Base-by-base conservation (phyloP, 2,888 invertebrate species). In the Habrosyne pyritoides region DNA sequence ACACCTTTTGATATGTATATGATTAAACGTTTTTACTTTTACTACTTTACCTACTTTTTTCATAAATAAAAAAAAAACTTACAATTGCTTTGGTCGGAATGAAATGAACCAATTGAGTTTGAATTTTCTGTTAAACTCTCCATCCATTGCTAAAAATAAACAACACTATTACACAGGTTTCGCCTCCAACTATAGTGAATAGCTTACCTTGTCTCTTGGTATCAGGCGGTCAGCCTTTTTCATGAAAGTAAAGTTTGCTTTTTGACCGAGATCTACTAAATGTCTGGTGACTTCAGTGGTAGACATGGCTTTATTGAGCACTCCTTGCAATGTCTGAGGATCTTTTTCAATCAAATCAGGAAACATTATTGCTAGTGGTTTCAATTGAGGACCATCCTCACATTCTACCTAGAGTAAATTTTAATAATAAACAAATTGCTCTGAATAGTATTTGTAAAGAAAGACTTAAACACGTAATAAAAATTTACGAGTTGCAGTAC, bases 201-300 rank as follows among this genome's bases (percentile, higher is more conserved):
- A 26, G n/a, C 14, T 26, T 33, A 87, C 90, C 84, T 88, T 89
- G 33, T 87, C 85, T 48, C 70, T 77, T 21, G 89, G 89, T 58
- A 91, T 88, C 24, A 91, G 72, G 4, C 87, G 80, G 57, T 82
- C 79, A 5, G 89, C 79, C 72, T 89, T 89, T 73, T 89, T 90
- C 87, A 91, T 87, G 53, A 84, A 87, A 3, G 81, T 78, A 59
- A 89, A 89, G 65, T 89, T 86, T 2, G 90, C 90, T 71, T 90
- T 90, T 69, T 89, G 84, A 0, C 88, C 88, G 22, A 87, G 77
- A 60, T 86, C 79, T 21, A 91, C 86, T 57, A 91, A 76, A 71
- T 87, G 86, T 56, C 79, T 84, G 2, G 90, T 90, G 12, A 91
- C 87, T 77, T 91, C 90, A 12, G 89, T 89, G 10, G 90, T 91